These are phyloP conservation scores for Nerophis lumbriciformis DNA, from an alignment of 2,113 vertebrate species.

Conservation along the genomic window DNA sequence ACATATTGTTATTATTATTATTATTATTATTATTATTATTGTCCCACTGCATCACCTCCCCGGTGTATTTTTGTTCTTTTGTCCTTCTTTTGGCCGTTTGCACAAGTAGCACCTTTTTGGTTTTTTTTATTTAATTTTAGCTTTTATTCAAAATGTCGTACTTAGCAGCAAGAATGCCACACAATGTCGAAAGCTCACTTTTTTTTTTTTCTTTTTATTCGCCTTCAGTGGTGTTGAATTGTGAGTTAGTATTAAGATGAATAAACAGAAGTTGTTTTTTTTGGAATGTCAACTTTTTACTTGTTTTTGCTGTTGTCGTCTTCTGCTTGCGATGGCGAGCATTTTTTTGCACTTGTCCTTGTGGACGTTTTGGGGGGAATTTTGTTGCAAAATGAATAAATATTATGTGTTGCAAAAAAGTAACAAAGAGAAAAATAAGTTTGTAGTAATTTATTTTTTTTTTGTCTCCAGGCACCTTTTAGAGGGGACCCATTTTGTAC, in stretches of 20 bases:
- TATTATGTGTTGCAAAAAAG: constrained; percentile 62
- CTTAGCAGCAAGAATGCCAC: not conserved
- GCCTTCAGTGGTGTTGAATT: too few species aligned
- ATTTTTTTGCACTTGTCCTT: constrained; percentile 70
- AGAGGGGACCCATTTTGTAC: too few species aligned
- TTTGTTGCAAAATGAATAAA: constrained; percentile 53
- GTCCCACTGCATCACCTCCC: constrained; percentile 64
- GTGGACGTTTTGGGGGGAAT: constrained; percentile 38
- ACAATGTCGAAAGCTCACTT: not conserved
- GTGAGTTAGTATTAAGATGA: too few species aligned
- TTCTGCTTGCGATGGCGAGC: constrained; percentile 57
- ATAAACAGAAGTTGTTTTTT: constrained; percentile 13
- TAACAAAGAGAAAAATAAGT: constrained; percentile 59
- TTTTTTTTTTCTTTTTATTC: too few species aligned
- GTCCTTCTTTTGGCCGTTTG: not conserved
- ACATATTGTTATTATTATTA: not conserved
- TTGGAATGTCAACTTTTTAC: constrained; percentile 48
- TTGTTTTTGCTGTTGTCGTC: constrained; percentile 34
- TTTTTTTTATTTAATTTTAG: constrained; percentile 7
- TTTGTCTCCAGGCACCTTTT: not conserved
- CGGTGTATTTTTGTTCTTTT: constrained; percentile 25
- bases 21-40: constrained; percentile 4
- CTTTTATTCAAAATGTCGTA: not conserved
- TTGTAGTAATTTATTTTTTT: constrained; percentile 46
- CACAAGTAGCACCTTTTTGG: constrained; percentile 1